These are phyloP conservation scores for Chrysemys picta DNA, from an alignment of 2,113 vertebrate species.

Conservation along the genomic window DNA sequence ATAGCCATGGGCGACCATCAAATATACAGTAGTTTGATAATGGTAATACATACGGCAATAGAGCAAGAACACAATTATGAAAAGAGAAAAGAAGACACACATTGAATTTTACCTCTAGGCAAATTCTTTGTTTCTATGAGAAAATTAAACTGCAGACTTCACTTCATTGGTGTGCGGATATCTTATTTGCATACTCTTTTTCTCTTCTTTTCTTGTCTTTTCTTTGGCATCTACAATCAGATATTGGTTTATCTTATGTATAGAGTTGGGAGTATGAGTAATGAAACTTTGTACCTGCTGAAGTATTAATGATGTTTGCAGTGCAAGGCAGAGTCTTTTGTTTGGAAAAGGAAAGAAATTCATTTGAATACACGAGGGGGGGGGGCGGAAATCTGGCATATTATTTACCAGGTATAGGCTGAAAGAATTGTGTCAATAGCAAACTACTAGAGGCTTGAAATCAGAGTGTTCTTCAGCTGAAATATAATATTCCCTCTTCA, in stretches of 20 bases:
- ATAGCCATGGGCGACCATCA: constrained; percentile 66
- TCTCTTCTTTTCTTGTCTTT: not conserved
- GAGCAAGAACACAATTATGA: constrained; percentile 39
- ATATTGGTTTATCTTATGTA: constrained; percentile 8
- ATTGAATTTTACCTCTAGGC: constrained; percentile 53
- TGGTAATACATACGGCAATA: constrained; percentile 29
- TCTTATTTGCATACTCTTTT: constrained; percentile 18
- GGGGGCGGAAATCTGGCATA: not conserved
- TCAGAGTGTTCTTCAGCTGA: not conserved
- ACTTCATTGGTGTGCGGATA: not conserved
- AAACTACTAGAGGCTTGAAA: not conserved
- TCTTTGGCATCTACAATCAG: constrained; percentile 16
- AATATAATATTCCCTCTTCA: not conserved
- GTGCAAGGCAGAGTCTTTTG: not conserved
- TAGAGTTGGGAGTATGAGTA: not conserved
- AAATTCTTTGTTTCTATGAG: constrained; percentile 38
- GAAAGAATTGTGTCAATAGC: not conserved
- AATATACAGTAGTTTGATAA: constrained; percentile 67
- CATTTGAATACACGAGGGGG: not conserved
- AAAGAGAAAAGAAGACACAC: constrained; percentile 33
- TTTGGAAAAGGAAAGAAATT: not conserved
- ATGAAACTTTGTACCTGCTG: not conserved
- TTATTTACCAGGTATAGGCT: not conserved
- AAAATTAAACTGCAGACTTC: constrained; percentile 42
- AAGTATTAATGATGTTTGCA: constrained; percentile 28